Evolutionary conservation across 2,797 vertebrate genomes (phyloP).

Genomic region (Pseudochaenichthys georgianus): DNA sequence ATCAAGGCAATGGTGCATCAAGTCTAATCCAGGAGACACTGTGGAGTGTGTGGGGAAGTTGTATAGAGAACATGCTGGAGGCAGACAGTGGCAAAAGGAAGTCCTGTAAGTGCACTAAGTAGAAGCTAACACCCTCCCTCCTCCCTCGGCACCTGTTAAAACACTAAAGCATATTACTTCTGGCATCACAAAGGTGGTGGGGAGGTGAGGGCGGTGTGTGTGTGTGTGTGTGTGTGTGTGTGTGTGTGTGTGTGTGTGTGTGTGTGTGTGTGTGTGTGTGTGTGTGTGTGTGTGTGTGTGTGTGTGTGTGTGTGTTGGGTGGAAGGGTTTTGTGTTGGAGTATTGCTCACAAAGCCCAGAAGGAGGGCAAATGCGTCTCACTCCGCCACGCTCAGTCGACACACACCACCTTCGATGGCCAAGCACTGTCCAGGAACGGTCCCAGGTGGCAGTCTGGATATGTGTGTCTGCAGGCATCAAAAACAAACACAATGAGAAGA

Average conservation of each 20-base stretch:
- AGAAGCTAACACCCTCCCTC: conserved; percentile 59
- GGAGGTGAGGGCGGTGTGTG: conserved; percentile 30
- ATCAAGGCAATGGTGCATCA: conserved; percentile 75
- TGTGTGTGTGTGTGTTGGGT: conserved; percentile 6
- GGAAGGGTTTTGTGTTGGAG: conserved; percentile 41
- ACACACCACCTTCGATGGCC: conserved; percentile 98
- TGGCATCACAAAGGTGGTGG: conserved; percentile 59
- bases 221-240: conserved; percentile 11
- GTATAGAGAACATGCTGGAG: conserved; percentile 75
- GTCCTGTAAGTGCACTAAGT: conserved; percentile 78
- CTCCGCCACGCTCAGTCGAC: conserved; percentile 89
- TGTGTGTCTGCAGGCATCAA: conserved; percentile 91
- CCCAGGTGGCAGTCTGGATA: conserved; percentile 97
- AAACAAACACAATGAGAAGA: not conserved
- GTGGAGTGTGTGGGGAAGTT: conserved; percentile 33
- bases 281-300: conserved; percentile 11
- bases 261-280: not conserved
- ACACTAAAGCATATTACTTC: conserved; percentile 79
- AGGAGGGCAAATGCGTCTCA: conserved; percentile 72
- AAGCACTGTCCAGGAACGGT: conserved; percentile 97
- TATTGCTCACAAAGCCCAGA: conserved; percentile 71
- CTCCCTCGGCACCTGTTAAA: conserved; percentile 79
- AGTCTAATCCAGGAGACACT: conserved; percentile 76
- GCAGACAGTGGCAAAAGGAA: conserved; percentile 70
- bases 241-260: conserved; percentile 11